Evolutionary conservation across 2,113 vertebrate species (phyloP).

Genomic region (Phycodurus eques): DNA sequence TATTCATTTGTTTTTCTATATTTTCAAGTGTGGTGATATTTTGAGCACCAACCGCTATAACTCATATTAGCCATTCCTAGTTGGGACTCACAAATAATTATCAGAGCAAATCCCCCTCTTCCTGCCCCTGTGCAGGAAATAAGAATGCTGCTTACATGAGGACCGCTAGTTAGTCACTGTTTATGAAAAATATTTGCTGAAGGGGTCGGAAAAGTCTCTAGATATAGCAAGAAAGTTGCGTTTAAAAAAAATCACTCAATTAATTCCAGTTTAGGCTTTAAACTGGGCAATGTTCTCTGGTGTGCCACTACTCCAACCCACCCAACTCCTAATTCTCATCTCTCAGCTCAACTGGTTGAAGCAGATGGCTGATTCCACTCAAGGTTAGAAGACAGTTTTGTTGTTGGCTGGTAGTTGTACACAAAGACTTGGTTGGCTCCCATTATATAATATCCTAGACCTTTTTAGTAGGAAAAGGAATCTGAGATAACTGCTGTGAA

Average conservation of each 20-base stretch:
- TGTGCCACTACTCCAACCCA: neutral
- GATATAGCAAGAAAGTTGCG: too few relatives aligned
- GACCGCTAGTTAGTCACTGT: neutral
- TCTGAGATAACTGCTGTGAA: neutral
- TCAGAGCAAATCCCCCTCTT: too few relatives aligned
- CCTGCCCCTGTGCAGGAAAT: neutral
- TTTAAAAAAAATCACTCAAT: neutral
- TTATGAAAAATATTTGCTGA: too few relatives aligned
- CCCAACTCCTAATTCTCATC: neutral
- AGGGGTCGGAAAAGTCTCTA: too few relatives aligned
- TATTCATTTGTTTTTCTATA: too few relatives aligned
- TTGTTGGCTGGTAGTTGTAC: neutral
- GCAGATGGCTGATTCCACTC: neutral
- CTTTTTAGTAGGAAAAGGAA: neutral
- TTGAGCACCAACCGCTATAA: too few relatives aligned
- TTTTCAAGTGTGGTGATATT: too few relatives aligned
- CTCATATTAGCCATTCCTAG: neutral
- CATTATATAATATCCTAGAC: neutral
- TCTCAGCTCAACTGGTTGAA: neutral
- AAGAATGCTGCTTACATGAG: neutral
- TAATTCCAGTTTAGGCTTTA: neutral
- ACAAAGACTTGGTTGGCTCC: neutral
- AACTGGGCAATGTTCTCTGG: neutral
- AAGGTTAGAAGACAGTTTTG: neutral
- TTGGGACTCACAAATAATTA: neutral